Evolutionary conservation across 2,888 invertebrate genomes (phyloP).

Genomic region (Drosophila robusta): DNA sequence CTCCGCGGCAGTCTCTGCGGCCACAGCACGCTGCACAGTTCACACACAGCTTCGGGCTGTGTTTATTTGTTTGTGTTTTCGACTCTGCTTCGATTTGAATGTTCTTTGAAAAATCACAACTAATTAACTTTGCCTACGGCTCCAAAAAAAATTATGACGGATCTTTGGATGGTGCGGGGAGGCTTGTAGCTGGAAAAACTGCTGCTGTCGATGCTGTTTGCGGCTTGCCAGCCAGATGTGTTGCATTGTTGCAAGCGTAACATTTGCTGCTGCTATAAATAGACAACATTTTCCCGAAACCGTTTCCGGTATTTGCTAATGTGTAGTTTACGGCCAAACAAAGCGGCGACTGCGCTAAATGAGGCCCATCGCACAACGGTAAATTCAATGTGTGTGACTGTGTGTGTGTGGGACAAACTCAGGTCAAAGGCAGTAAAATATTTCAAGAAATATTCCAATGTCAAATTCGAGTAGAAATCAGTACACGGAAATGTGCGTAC

Average conservation of each 20-base stretch:
- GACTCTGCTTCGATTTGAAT: conserved; percentile 60
- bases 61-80: conserved; percentile 49
- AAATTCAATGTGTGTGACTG: not conserved
- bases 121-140: conserved; percentile 86
- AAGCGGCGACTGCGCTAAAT: conserved; percentile 43
- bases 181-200: conserved; percentile 3
- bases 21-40: not conserved
- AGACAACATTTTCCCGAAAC: conserved; percentile 39
- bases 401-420: not conserved
- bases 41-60: conserved; percentile 23
- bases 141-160: conserved; percentile 44
- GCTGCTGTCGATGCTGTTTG: conserved; percentile 19
- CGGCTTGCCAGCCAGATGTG: conserved; percentile 61
- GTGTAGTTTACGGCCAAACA: conserved; percentile 59
- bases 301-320: conserved; percentile 53
- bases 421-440: conserved; percentile 6
- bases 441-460: not conserved
- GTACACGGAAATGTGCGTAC: too few relatives aligned
- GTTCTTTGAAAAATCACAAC: conserved; percentile 79
- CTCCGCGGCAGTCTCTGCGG: fast-evolving
- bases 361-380: conserved; percentile 46
- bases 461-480: not conserved
- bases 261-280: conserved; percentile 32
- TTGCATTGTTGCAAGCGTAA: conserved; percentile 48
- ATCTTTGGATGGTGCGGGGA: not conserved